A percentile compares a stretch with the other conserved stretches of the same genome.
Evolutionary conservation across 2,888 invertebrate genomes (phyloP).

Genomic region (Anorthoa munda): DNA sequence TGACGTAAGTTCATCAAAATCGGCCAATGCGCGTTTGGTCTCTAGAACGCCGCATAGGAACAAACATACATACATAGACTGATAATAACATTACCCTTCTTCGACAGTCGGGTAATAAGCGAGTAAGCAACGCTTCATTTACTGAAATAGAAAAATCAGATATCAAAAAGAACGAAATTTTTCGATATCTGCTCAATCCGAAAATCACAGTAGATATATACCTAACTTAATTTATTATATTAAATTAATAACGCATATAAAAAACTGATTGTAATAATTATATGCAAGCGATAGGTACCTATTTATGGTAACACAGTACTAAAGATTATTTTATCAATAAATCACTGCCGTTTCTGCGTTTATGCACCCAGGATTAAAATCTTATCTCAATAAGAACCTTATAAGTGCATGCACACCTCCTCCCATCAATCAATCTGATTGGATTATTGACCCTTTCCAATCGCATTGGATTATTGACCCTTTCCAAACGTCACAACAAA

Average conservation of each 20-base stretch:
- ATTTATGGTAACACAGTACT: not conserved
- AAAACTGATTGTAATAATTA: no score
- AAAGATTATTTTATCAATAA: constrained; percentile 17
- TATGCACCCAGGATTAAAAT: not conserved
- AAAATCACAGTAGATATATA: not conserved
- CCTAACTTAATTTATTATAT: no score
- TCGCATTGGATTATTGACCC: not conserved
- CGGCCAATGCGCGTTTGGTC: no score
- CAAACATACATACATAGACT: no score
- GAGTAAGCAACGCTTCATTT: not conserved
- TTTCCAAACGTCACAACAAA: not conserved
- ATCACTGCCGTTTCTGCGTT: not conserved
- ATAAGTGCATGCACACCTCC: not conserved
- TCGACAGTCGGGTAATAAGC: no score
- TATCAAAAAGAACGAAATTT: not conserved
- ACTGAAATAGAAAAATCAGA: no score
- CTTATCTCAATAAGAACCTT: not conserved
- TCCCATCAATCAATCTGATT: not conserved
- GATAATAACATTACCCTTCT: no score
- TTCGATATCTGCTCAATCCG: not conserved
- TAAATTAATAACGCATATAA: no score
- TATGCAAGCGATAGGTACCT: not conserved
- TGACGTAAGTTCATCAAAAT: no score
- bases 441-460: not conserved
- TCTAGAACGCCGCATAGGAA: no score